Evolutionary conservation across 2,113 vertebrate species (phyloP).

Genomic region (Urocolius indicus): DNA sequence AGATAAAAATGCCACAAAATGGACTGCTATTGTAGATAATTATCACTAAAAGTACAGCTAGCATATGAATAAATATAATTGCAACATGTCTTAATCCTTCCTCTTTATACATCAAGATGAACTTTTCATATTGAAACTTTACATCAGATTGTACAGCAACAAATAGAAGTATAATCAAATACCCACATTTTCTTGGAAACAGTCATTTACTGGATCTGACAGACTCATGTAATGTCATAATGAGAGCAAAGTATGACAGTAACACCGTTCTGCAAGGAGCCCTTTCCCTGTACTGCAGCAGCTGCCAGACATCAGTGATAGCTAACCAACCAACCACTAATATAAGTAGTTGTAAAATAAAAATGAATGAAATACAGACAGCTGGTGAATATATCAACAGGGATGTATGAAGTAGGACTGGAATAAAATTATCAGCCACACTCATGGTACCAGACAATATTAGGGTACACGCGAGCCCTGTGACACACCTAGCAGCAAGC

Average conservation of each 20-base stretch:
- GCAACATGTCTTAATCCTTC: neutral
- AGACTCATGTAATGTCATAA: neutral
- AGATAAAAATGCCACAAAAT: neutral
- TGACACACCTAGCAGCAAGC: neutral
- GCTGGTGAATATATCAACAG: neutral
- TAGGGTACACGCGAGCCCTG: fast-evolving
- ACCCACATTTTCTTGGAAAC: neutral
- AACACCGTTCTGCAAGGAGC: neutral
- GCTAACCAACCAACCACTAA: neutral
- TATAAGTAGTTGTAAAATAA: neutral
- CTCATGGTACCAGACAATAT: neutral
- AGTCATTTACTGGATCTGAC: neutral
- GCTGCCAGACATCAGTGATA: neutral
- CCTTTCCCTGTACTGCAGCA: neutral
- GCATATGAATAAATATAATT: neutral
- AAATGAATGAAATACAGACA: neutral
- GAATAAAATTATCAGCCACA: neutral
- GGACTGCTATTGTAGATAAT: neutral
- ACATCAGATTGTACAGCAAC: neutral
- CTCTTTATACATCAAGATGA: neutral
- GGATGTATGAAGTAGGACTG: neutral
- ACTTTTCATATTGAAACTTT: neutral
- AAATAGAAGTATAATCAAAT: neutral
- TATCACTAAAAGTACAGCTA: neutral
- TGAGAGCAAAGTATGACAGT: neutral